A percentile compares a stretch with the other conserved stretches of the same genome.
These are phyloP conservation scores for Malurus melanocephalus DNA, from an alignment of 2,113 vertebrate genomes.

Conservation along the genomic window DNA sequence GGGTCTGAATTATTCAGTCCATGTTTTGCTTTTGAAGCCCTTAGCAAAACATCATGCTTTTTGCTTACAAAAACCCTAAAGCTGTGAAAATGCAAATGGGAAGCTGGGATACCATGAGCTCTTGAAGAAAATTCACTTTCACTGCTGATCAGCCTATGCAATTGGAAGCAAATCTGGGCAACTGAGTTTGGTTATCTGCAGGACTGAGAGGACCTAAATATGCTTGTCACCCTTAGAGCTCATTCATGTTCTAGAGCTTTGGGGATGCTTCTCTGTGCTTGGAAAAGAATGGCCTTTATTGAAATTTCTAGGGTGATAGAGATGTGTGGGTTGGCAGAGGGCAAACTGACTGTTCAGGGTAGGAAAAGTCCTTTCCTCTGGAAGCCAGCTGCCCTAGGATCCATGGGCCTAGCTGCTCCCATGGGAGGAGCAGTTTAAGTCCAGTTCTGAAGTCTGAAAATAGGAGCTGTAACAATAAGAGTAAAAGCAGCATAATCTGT, in stretches of 20 bases:
- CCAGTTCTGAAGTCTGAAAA: neutral
- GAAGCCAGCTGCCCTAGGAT: neutral
- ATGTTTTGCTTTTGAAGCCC: neutral
- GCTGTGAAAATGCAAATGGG: neutral
- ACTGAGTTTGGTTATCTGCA: neutral
- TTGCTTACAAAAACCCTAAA: neutral
- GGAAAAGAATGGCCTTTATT: neutral
- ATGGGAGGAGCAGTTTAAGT: neutral
- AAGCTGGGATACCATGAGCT: neutral
- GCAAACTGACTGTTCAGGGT: neutral
- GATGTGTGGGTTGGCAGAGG: rapidly evolving
- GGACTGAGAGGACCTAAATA: neutral
- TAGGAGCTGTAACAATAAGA: neutral
- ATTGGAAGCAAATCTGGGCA: neutral
- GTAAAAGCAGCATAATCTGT: neutral
- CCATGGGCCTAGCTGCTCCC: neutral
- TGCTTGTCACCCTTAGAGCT: neutral
- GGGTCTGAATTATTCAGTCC: neutral
- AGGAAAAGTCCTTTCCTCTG: neutral
- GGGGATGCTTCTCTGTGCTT: neutral
- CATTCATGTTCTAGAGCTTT: neutral
- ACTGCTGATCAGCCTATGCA: neutral
- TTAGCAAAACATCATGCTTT: neutral
- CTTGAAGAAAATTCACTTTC: neutral
- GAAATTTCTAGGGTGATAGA: neutral